These are phyloP conservation scores for Xestia xanthographa DNA, from an alignment of 2,888 invertebrate species.

Conservation along the genomic window DNA sequence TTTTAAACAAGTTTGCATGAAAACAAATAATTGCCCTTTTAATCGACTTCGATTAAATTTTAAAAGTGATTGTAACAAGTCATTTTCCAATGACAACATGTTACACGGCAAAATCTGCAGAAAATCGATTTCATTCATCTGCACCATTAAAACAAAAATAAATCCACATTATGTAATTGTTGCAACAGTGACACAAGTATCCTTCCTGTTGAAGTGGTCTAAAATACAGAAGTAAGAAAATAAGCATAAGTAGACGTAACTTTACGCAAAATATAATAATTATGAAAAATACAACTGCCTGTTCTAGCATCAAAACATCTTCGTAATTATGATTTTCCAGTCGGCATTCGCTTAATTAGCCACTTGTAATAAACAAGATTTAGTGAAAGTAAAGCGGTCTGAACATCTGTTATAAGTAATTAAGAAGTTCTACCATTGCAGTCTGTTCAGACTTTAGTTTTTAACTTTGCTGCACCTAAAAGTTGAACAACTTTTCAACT, in stretches of 20 bases:
- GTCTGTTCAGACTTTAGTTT: slow-evolving; percentile 12
- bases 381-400: slow-evolving; percentile 41
- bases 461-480: slow-evolving; percentile 20
- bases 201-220: background rate
- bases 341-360: slow-evolving; percentile 35
- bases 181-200: background rate
- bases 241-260: background rate
- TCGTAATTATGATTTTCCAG: slow-evolving; percentile 22
- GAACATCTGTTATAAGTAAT: slow-evolving; percentile 40
- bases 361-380: slow-evolving; percentile 31
- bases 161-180: background rate
- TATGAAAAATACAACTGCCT: background rate
- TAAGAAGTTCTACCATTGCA: slow-evolving; percentile 32
- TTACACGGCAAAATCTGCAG: background rate
- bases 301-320: slow-evolving; percentile 9
- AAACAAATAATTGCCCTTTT: background rate
- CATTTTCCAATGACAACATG: background rate
- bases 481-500: slow-evolving; percentile 16
- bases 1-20: slow-evolving; percentile 6
- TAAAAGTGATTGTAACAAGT: background rate
- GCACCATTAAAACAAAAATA: background rate
- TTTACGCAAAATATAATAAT: background rate
- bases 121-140: background rate
- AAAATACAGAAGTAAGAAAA: background rate
- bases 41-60: background rate